These are phyloP conservation scores for Xestia ashworthii DNA, from an alignment of 2,888 invertebrate species.

Conservation along the genomic window DNA sequence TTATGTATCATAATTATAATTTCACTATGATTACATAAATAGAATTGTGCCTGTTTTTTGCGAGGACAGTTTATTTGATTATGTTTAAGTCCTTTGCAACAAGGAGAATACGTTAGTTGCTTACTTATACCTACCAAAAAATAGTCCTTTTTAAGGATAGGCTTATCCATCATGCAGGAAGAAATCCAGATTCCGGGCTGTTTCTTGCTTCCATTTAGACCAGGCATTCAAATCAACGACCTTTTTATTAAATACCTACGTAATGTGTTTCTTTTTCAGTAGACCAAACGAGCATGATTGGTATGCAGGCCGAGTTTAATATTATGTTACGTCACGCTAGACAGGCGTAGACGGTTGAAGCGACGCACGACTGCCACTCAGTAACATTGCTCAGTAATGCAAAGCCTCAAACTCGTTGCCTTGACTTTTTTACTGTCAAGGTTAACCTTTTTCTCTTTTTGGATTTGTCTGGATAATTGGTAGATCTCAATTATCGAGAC, in stretches of 20 bases:
- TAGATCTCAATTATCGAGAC: too few relatives aligned
- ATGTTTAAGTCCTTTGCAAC: background rate
- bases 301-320: conserved; percentile 21
- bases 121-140: too few relatives aligned
- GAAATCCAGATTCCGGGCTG: background rate
- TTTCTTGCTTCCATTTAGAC: background rate
- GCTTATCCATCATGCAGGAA: background rate
- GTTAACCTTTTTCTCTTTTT: background rate
- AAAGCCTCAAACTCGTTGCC: background rate
- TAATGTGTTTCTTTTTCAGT: too few relatives aligned
- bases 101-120: too few relatives aligned
- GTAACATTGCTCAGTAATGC: too few relatives aligned
- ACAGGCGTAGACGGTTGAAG: background rate
- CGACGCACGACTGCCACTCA: conserved; percentile 7
- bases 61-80: background rate
- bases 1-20: background rate
- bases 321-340: conserved; percentile 28
- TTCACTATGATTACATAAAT: background rate
- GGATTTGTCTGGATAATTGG: too few relatives aligned
- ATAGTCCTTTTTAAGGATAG: background rate
- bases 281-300: conserved; percentile 12
- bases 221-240: background rate
- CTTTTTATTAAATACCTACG: too few relatives aligned
- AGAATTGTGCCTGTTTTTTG: background rate
- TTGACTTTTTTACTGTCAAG: conserved; percentile 12